Evolutionary conservation across 2,113 vertebrate species (phyloP).

Genomic region (Sylvilagus bachmani): DNA sequence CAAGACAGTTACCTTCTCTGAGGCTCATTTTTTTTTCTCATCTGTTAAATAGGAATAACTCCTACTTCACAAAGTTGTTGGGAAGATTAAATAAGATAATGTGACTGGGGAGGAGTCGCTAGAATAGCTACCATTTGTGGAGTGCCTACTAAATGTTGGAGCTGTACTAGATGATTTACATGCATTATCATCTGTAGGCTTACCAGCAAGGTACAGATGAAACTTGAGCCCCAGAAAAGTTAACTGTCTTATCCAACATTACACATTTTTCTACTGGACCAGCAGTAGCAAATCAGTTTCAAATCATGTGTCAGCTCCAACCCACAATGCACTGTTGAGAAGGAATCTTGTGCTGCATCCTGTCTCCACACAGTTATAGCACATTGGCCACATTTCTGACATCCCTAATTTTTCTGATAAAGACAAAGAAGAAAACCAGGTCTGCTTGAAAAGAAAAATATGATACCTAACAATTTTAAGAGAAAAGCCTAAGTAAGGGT

Average conservation of each 20-base stretch:
- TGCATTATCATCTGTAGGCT: background rate
- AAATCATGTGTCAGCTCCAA: slow-evolving; percentile 25
- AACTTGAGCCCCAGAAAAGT: slow-evolving; percentile 18
- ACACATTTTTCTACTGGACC: background rate
- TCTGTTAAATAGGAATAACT: background rate
- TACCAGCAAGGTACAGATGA: background rate
- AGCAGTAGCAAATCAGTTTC: background rate
- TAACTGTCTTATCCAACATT: slow-evolving; percentile 53
- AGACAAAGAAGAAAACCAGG: slow-evolving; percentile 46
- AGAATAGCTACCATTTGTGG: background rate
- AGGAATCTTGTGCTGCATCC: background rate
- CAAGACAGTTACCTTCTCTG: background rate
- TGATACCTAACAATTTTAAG: slow-evolving; percentile 42
- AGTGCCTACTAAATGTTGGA: background rate
- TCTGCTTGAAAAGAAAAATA: slow-evolving; percentile 35
- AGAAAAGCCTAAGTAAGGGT: slow-evolving; percentile 43
- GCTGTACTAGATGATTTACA: background rate
- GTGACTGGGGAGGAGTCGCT: background rate
- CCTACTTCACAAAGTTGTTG: background rate
- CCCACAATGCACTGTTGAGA: background rate
- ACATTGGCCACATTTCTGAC: background rate
- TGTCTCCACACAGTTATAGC: background rate
- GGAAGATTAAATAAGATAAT: slow-evolving; percentile 15
- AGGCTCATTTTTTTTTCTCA: slow-evolving; percentile 6
- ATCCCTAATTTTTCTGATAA: slow-evolving; percentile 33